Evolutionary conservation across 2,797 vertebrate species (phyloP).

Genomic region (Muraenolepis orangiensis): DNA sequence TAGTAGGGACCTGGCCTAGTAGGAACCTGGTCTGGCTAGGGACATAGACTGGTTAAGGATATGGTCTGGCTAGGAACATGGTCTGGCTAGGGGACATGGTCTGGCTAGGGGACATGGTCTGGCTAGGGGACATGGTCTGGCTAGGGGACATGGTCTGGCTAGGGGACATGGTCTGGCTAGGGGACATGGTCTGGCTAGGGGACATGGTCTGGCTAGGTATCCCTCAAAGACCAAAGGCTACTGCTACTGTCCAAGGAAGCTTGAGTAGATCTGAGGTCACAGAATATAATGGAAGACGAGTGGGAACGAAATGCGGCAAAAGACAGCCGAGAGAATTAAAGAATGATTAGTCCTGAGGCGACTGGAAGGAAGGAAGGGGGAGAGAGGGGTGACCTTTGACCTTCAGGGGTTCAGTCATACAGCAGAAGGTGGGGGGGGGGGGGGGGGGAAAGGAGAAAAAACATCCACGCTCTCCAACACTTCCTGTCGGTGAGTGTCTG

Average conservation of each 20-base stretch:
- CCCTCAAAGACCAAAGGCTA: conserved; percentile 33
- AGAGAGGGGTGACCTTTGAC: background rate
- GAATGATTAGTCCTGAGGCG: conserved; percentile 45
- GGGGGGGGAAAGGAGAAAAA: conserved; percentile 9
- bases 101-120: no score
- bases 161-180: conserved; percentile 27
- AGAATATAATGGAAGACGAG: conserved; percentile 5
- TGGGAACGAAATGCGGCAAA: conserved; percentile 13
- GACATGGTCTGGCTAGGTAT: conserved; percentile 48
- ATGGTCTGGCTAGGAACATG: no score
- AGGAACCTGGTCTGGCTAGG: no score
- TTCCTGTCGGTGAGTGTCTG: conserved; percentile 47
- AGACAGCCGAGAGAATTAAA: conserved; percentile 22
- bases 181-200: conserved; percentile 60
- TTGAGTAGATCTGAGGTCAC: conserved; percentile 32
- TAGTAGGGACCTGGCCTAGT: no score
- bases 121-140: conserved; percentile 66
- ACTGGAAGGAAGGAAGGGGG: background rate
- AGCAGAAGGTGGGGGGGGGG: conserved; percentile 10
- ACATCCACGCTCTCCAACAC: conserved; percentile 24
- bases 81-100: conserved; percentile 71
- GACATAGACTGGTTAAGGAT: no score
- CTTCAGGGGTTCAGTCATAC: conserved; percentile 15
- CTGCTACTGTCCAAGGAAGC: conserved; percentile 36
- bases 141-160: no score